These are phyloP conservation scores for Anabas testudineus DNA, from an alignment of 2,797 vertebrate species.

Conservation along the genomic window DNA sequence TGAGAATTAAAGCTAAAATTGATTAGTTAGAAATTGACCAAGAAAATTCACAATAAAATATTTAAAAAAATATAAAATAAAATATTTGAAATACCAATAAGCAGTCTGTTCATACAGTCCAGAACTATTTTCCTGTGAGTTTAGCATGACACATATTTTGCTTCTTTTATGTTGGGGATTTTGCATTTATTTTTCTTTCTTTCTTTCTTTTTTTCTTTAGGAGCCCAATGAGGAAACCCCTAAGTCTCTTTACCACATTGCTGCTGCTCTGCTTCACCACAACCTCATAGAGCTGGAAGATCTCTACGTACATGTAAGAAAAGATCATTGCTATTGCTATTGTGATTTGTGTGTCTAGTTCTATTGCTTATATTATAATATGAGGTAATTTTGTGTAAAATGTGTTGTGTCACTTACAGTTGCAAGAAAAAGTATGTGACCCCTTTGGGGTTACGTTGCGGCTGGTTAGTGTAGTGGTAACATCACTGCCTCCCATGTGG, in stretches of 20 bases:
- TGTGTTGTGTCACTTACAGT: too few relatives aligned
- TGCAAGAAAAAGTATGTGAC: too few relatives aligned
- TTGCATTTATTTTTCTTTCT: not conserved
- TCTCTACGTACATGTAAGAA: constrained; percentile 97
- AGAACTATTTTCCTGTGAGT: not conserved
- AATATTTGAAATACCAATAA: not conserved
- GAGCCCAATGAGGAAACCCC: constrained; percentile 98
- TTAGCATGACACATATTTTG: not conserved
- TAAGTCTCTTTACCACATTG: constrained; percentile 95
- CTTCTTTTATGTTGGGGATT: not conserved
- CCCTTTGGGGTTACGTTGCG: too few relatives aligned
- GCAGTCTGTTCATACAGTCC: not conserved
- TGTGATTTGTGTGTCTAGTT: too few relatives aligned
- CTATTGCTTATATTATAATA: too few relatives aligned
- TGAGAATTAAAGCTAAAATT: constrained; percentile 64
- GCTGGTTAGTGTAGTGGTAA: too few relatives aligned
- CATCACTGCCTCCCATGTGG: too few relatives aligned
- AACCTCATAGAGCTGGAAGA: constrained; percentile 97
- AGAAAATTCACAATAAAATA: too few relatives aligned
- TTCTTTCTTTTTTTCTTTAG: constrained; percentile 72
- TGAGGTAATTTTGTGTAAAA: too few relatives aligned
- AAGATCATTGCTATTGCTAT: not conserved
- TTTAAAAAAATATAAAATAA: too few relatives aligned
- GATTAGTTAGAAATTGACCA: not conserved
- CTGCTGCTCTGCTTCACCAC: constrained; percentile 95